Evolutionary conservation across 2,797 vertebrate species (phyloP), one percentile per base, ranked within the genome.

Genomic region (Rhinophrynus dorsalis): DNA sequence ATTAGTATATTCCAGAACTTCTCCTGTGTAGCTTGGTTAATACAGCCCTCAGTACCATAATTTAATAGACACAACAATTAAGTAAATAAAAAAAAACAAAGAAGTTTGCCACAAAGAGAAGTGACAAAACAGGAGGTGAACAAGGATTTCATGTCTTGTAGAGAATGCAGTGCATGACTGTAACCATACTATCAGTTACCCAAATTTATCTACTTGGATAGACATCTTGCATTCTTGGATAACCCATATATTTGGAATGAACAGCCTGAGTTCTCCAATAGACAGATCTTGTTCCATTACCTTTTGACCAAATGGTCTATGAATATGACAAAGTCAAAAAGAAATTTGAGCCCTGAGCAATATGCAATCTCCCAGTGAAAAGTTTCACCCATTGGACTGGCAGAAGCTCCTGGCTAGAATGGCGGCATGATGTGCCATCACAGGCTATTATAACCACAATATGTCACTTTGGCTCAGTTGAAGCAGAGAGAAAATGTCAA

Each of bases 401-500:
- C 61, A 72, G 44, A 24, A 23, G 61, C 45, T 45, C 44, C 44
- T 59, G 54, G 44, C 52, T 26, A 45, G 29, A 54, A 48, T 45
- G 33, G 67, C 60, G 62, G 62, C 55, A 73, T 37, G 62, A 66
- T 66, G 60, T 50, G 55, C 70, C 56, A 73, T 45, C 55, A 60
- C 21, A 54, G 47, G 17, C 47, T 42, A 67, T 73, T 54, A 66
- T 37, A 42, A 32, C 62, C 62, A 73, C 62, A 73, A 73, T 73
- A 73, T 73, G 70, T 67, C 47, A 54, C 26, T 29, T 67, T 73
- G 70, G 70, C 70, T 58, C 35, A 27, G 45, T 15, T 52, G 56
- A 62, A 73, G 47, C 20, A 42, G 44, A 60, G 47, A 60, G 45
- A 56, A 59, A 74, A 55, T 60, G 59, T 75, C 67, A 44, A 57